Evolutionary conservation across 2,797 vertebrate species (phyloP).

Genomic region (Xyrichtys novacula): DNA sequence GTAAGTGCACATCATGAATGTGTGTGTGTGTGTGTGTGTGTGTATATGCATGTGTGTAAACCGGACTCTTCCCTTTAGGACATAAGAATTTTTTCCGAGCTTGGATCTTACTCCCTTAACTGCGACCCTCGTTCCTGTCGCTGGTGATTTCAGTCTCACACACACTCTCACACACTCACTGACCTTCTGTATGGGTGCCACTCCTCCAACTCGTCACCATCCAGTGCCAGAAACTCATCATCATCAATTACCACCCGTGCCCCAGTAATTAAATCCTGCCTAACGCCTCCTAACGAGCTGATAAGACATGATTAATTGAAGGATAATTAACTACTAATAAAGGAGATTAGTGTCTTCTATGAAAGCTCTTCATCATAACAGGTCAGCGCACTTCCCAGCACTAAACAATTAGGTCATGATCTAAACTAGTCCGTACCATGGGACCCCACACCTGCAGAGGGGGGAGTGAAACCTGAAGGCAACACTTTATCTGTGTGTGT

Average conservation of each 20-base stretch:
- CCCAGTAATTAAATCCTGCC: constrained; percentile 79
- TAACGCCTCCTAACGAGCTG: constrained; percentile 75
- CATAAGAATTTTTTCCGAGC: background rate
- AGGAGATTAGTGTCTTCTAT: constrained; percentile 64
- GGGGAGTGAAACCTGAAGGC: constrained; percentile 7
- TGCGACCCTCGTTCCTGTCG: constrained; percentile 17
- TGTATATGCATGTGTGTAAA: background rate
- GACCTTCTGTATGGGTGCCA: constrained; percentile 52
- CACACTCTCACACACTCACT: constrained; percentile 34
- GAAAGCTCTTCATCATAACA: constrained; percentile 59
- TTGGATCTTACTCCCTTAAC: background rate
- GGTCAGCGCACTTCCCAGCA: constrained; percentile 59
- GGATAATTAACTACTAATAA: constrained; percentile 75
- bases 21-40: background rate
- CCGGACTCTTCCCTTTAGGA: background rate
- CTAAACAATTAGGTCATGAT: constrained; percentile 33
- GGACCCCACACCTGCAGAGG: constrained; percentile 2
- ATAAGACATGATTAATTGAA: constrained; percentile 79
- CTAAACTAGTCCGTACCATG: constrained; percentile 9
- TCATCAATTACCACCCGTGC: constrained; percentile 75
- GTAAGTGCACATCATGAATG: constrained; percentile 76
- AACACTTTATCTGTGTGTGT: constrained; percentile 14
- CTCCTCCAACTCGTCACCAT: constrained; percentile 62
- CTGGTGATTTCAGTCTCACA: constrained; percentile 12
- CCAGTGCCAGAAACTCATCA: constrained; percentile 72